These are phyloP conservation scores for Pithys albifrons DNA, from an alignment of 2,113 vertebrate species.

Conservation along the genomic window DNA sequence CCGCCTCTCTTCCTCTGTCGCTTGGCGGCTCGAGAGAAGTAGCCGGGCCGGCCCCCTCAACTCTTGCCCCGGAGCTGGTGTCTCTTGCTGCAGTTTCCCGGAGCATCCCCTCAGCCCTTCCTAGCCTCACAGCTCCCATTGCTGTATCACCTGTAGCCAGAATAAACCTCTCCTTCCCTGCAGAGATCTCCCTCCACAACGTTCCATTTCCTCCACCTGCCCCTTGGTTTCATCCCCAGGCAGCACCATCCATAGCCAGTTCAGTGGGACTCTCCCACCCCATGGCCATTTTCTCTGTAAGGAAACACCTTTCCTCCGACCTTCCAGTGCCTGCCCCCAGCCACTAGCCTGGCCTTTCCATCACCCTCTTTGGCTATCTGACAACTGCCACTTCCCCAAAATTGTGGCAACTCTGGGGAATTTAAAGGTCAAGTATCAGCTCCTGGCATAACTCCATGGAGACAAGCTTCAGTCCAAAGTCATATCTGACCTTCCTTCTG, in stretches of 20 bases:
- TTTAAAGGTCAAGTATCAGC: conserved; percentile 72
- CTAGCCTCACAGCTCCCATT: not conserved
- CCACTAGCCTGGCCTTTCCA: not conserved
- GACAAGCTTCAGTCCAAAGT: not conserved
- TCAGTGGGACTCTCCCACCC: not conserved
- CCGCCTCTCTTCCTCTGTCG: not conserved
- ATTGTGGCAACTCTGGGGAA: conserved; percentile 33
- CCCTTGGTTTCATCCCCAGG: not conserved
- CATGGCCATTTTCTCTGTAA: not conserved
- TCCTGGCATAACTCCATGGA: conserved; percentile 29
- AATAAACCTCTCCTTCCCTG: not conserved
- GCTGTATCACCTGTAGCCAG: not conserved
- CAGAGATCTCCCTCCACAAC: not conserved
- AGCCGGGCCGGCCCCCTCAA: fast-evolving
- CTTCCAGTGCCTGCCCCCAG: not conserved
- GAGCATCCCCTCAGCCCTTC: not conserved
- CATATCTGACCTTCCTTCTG: conserved; percentile 38
- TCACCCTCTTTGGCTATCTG: conserved; percentile 23
- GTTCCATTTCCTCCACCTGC: not conserved
- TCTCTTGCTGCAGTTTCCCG: too few relatives aligned
- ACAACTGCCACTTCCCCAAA: conserved; percentile 62
- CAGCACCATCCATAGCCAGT: not conserved
- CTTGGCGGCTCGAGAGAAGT: not conserved
- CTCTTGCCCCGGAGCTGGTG: not conserved
- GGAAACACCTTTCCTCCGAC: not conserved